Conservation (phyloP, 2,797 vertebrate genomes). For the Enteromius anoplus region DNA sequence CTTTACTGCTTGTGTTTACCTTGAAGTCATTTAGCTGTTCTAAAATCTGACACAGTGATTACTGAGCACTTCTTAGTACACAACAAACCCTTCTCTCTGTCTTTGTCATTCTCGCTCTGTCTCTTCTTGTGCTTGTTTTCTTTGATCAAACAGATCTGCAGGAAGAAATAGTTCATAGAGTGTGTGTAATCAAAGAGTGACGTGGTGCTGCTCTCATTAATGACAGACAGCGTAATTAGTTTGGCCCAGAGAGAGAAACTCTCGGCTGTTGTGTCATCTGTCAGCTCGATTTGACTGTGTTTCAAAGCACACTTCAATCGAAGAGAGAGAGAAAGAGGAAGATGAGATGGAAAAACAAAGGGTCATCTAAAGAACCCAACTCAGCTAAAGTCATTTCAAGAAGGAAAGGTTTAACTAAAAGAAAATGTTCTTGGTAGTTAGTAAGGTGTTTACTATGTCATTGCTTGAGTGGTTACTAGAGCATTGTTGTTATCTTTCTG, state of each 20-base stretch:
- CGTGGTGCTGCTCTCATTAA: neutral
- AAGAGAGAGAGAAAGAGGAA: neutral
- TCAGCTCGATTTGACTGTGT: slow-evolving; percentile 3
- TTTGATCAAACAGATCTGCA: slow-evolving; percentile 66
- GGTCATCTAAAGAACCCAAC: neutral
- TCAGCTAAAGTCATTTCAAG: neutral
- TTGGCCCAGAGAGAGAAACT: slow-evolving; percentile 15
- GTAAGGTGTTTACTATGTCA: neutral
- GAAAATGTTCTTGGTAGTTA: neutral
- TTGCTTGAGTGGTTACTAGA: neutral
- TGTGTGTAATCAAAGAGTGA: slow-evolving; percentile 40
- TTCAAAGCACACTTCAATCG: slow-evolving; percentile 7
- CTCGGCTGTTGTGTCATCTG: slow-evolving; percentile 11
- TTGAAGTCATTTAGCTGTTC: slow-evolving; percentile 4
- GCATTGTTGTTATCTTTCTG: neutral
- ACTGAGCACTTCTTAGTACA: slow-evolving; percentile 56
- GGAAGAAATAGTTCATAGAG: slow-evolving; percentile 19
- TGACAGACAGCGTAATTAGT: slow-evolving; percentile 32
- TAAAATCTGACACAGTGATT: slow-evolving; percentile 21
- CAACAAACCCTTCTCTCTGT: slow-evolving; percentile 27
- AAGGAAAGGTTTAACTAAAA: neutral
- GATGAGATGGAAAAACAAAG: neutral
- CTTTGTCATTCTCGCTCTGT: neutral
- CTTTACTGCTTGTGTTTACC: neutral
- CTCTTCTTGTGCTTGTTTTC: slow-evolving; percentile 65